phyloP scores from a whole-genome alignment of 1,140 invertebrate genomes.

The Hylaeus anthracinus region DNA sequence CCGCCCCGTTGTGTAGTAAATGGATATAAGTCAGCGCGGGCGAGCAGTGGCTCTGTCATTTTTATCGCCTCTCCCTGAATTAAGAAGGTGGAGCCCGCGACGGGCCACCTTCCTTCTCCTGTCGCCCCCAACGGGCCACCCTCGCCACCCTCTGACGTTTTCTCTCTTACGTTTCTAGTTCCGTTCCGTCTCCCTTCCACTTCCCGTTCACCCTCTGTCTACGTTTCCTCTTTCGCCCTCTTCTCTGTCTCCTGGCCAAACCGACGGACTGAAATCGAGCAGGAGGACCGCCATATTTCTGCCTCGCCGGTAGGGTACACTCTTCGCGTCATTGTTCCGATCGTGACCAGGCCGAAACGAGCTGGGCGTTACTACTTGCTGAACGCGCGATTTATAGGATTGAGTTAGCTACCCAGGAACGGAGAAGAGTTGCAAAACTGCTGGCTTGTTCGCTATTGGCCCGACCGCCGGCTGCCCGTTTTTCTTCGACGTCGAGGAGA shows the following conservation, averaged over 20 bases:
- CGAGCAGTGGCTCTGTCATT: slow-evolving; percentile 80
- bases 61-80: slow-evolving; percentile 80
- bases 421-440: slow-evolving; percentile 58
- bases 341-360: slow-evolving; percentile 70
- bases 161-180: slow-evolving; percentile 47
- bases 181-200: slow-evolving; percentile 4
- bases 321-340: slow-evolving; percentile 69
- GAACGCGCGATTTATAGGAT: slow-evolving; percentile 64
- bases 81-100: slow-evolving; percentile 79
- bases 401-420: slow-evolving; percentile 42
- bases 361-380: slow-evolving; percentile 64
- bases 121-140: not conserved
- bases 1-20: slow-evolving; percentile 78
- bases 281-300: slow-evolving; percentile 68
- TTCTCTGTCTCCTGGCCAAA: slow-evolving; percentile 39
- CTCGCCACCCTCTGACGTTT: slow-evolving; percentile 12
- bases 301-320: slow-evolving; percentile 58
- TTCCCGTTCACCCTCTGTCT: not conserved
- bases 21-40: slow-evolving; percentile 79
- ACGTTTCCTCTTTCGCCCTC: too few relatives aligned
- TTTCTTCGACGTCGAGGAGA: slow-evolving; percentile 21
- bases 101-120: slow-evolving; percentile 60
- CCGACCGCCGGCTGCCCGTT: slow-evolving; percentile 2
- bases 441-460: slow-evolving; percentile 40
- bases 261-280: slow-evolving; percentile 56